A percentile compares a stretch with the other conserved stretches of the same genome.
Conservation (phyloP, 2,797 vertebrate genomes). For the Setipinna tenuifilis region DNA sequence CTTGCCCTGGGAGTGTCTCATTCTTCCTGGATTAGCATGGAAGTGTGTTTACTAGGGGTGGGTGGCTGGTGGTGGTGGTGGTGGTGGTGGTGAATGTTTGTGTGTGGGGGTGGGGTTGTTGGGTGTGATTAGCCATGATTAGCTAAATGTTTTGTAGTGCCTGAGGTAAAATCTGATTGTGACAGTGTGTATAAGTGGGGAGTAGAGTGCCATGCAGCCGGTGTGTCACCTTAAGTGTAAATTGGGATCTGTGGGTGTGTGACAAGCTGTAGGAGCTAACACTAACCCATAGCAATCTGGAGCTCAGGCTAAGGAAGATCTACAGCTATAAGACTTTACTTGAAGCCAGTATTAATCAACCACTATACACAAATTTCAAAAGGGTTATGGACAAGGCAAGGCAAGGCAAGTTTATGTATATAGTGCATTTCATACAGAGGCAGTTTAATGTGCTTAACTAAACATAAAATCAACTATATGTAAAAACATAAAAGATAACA, state of each 20-base stretch:
- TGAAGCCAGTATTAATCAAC: too few species aligned
- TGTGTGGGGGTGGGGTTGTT: neutral
- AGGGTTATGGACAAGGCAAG: too few species aligned
- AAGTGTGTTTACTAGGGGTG: neutral
- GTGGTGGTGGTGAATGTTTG: neutral
- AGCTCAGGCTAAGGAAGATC: too few species aligned
- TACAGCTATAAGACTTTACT: too few species aligned
- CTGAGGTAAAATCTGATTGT: neutral
- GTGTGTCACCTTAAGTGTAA: neutral
- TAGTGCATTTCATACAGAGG: too few species aligned
- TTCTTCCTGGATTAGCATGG: constrained; percentile 62
- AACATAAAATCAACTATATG: too few species aligned
- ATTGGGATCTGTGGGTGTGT: neutral
- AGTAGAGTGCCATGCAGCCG: neutral
- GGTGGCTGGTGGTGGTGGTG: too few species aligned
- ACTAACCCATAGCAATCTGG: too few species aligned
- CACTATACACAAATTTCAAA: too few species aligned
- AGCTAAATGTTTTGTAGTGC: neutral
- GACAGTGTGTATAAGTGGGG: neutral
- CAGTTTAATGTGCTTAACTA: too few species aligned
- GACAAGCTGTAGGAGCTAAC: neutral
- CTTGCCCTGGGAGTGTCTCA: constrained; percentile 70
- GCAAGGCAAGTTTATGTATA: too few species aligned
- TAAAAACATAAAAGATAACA: too few species aligned
- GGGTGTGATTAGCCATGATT: neutral